phyloP scores from a whole-genome alignment of 2,113 vertebrate genomes.

The Pituophis catenifer region DNA sequence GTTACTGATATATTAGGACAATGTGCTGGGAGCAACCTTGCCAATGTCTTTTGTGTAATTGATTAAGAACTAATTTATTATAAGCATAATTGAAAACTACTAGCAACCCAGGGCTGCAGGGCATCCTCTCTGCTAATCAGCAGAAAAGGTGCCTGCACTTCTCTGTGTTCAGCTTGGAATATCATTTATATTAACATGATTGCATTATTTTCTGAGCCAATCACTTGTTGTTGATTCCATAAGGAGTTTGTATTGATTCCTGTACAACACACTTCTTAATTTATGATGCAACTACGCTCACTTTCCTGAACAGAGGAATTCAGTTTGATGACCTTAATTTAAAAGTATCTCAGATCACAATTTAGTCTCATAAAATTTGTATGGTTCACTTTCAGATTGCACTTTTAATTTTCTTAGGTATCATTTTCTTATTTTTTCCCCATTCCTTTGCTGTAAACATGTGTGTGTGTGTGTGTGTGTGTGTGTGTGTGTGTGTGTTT shows the following conservation, averaged over 20 bases:
- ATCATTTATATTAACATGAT: not conserved
- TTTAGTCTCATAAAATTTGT: not conserved
- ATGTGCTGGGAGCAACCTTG: not conserved
- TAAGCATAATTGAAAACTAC: not conserved
- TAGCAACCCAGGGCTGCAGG: not conserved
- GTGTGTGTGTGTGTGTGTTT: too few relatives aligned
- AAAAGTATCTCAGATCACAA: not conserved
- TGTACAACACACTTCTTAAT: not conserved
- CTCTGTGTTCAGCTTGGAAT: not conserved
- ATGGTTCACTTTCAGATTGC: not conserved
- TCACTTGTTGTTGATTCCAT: not conserved
- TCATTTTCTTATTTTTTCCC: not conserved
- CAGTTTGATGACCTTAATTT: not conserved
- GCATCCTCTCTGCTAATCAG: not conserved
- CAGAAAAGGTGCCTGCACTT: not conserved
- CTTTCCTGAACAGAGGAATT: not conserved
- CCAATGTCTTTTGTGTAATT: not conserved
- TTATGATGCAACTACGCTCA: not conserved
- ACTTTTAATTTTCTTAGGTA: not conserved
- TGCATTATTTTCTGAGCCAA: not conserved
- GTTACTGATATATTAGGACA: not conserved
- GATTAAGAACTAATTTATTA: not conserved
- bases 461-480: not conserved
- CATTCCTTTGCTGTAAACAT: not conserved
- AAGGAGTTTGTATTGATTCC: not conserved